These are phyloP conservation scores for Chrysomallon squamiferum DNA, from an alignment of 1,140 invertebrate species.

Conservation along the genomic window DNA sequence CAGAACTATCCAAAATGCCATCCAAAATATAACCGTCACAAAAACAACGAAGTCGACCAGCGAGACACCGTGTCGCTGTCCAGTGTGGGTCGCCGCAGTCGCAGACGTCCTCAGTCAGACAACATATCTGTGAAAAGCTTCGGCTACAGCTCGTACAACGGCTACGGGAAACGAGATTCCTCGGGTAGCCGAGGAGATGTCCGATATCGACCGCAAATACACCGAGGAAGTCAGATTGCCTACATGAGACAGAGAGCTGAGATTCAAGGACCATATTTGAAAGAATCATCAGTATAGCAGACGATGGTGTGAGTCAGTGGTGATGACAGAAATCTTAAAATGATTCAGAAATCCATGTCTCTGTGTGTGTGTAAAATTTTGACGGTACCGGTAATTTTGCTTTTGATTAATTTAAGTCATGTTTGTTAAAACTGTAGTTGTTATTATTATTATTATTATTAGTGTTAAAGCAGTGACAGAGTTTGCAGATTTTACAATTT, in stretches of 20 bases:
- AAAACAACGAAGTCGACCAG: slow-evolving; percentile 3
- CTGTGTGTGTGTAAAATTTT: too few relatives aligned
- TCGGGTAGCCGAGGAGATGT: slow-evolving; percentile 2
- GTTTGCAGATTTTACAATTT: too few relatives aligned
- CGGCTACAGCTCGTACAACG: neutral
- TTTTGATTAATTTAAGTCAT: too few relatives aligned
- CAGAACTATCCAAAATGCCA: neutral
- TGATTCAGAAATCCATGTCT: too few relatives aligned
- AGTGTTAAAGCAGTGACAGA: too few relatives aligned
- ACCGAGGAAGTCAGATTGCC: slow-evolving; percentile 19
- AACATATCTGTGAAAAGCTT: slow-evolving; percentile 5
- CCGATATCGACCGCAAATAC: slow-evolving; percentile 28
- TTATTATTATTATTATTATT: too few relatives aligned
- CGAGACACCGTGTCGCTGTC: slow-evolving; percentile 15
- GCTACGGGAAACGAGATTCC: slow-evolving; percentile 3
- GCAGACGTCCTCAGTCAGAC: slow-evolving; percentile 4
- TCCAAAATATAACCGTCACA: slow-evolving; percentile 3
- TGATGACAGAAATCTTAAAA: too few relatives aligned
- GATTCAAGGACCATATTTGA: slow-evolving; percentile 35
- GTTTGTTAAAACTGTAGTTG: too few relatives aligned
- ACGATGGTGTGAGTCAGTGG: too few relatives aligned
- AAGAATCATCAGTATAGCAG: slow-evolving; percentile 46
- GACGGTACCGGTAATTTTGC: too few relatives aligned
- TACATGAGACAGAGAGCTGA: slow-evolving; percentile 23
- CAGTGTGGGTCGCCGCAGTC: slow-evolving; percentile 13